Base-by-base conservation (phyloP, 2,888 invertebrate genomes). In the Eristalis arbustorum region DNA sequence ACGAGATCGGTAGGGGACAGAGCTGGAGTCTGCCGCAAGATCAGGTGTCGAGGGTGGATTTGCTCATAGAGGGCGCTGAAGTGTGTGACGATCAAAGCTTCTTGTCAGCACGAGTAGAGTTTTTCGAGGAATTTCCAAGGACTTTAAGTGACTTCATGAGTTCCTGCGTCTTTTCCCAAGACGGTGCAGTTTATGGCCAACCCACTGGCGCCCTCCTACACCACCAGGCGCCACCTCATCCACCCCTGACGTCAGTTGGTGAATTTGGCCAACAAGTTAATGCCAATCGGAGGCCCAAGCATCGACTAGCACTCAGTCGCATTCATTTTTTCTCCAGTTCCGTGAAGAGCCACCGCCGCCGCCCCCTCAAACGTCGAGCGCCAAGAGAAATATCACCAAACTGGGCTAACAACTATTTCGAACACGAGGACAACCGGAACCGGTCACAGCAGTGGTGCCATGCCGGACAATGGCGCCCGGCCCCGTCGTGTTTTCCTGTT, bases 351-450 rank as follows among this genome's bases (percentile, higher is more conserved):
- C 49, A 49, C 18, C 18, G 11, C 34, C 49, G 25, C n/a, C n/a
- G n/a, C n/a, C n/a, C n/a, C n/a, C n/a, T n/a, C n/a, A 34, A 28
- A 4, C 3, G 56, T n/a, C n/a, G n/a, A n/a, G 5, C 31, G 28
- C 49, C 28, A 57, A 22, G 49, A 72, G 64, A 87, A 83, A 87
- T 83, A 83, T 87, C 75, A 83, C 82, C 87, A 67, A 87, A 83
- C 83, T 87, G 75, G 87, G 83, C 83, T 87, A 78, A 83, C 87
- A 87, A 79, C 87, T 79, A 83, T 83, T 87, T 87, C 63, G 73
- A 69, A 78, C 82, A 85, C 42, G 73, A 73, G 69, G 64, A 74
- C 77, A 49, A 73, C 85, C 83, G 87, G 87, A 78, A 74, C 62
- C 81, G 34, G 71, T 75, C 76, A 42, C 34, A 63, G 62, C 67